Evolutionary conservation across 2,113 vertebrate species (phyloP), one percentile per base, ranked within the genome.

Genomic region (Ailurus styani): DNA sequence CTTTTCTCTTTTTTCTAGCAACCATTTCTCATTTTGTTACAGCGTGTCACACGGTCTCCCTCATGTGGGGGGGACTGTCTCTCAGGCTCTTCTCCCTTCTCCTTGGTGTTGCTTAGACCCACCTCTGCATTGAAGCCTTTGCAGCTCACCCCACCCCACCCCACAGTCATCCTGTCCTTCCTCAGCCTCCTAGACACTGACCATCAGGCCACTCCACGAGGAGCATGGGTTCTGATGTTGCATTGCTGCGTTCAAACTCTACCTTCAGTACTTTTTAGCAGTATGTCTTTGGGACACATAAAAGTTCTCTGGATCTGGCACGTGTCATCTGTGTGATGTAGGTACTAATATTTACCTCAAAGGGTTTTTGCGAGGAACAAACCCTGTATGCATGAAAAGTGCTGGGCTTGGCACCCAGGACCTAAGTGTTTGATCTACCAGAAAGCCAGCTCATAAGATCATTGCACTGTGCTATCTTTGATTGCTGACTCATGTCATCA

Each of bases 401-500:
- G 3, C 2, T 6, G 29, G 60, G n/a, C 66, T 54, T 64, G 47
- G 83, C 13, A 15, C 55, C 23, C 40, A 37, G 86, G 18, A 17
- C 25, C 15, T 3, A 8, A 25, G 31, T 13, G 2, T 29, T 52
- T 21, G 50, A 5, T 17, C 20, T 0, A 15, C 0, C 57, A 60
- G 57, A 60, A 60, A 60, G 1, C 27, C 0, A 0, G 62, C 68
- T 86, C 18, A 0, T 11, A 18, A 12, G 42, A 21, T 3, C 11
- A 6, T 42, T 6, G 15, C 17, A 7, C 27, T 13, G 25, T 21
- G 34, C 11, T 45, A 10, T 4, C 3, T 0, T 6, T 55, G 52
- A 31, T 17, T 1, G 23, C 40, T 34, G 50, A n/a, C 40, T 68
- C 6, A 3, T 1, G 1, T 20, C 47, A 20, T 50, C 21, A 34